Evolutionary conservation across 2,797 vertebrate species (phyloP).

Genomic region (Tympanoctomys barrerae): DNA sequence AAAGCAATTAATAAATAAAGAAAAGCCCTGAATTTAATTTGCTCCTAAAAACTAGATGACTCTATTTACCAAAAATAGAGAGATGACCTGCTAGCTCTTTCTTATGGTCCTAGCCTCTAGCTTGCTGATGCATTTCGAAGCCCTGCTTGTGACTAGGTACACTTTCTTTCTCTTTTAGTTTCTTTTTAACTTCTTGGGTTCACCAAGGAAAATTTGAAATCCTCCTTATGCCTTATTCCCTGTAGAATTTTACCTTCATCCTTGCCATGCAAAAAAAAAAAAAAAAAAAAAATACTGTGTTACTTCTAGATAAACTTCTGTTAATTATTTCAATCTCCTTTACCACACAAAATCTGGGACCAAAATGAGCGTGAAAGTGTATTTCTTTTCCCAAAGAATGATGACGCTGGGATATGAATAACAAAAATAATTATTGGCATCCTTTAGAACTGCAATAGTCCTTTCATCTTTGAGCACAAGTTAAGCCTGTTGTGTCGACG

Average conservation of each 20-base stretch:
- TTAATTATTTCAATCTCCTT: background rate
- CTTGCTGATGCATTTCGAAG: background rate
- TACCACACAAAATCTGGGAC: background rate
- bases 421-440: conserved; percentile 22
- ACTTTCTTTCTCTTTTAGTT: background rate
- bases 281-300: background rate
- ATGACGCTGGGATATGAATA: background rate
- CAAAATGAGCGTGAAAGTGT: background rate
- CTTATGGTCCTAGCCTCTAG: too few relatives aligned
- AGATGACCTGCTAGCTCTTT: background rate
- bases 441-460: background rate
- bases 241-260: background rate
- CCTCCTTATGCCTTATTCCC: background rate
- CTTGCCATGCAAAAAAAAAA: background rate
- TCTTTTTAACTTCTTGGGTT: background rate
- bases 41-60: background rate
- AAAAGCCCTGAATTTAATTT: background rate
- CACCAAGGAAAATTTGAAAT: background rate
- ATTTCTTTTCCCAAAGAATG: background rate
- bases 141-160: background rate
- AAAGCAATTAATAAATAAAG: background rate
- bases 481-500: background rate
- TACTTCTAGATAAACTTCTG: conserved; percentile 19
- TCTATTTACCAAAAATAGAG: background rate
- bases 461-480: conserved; percentile 18